Evolutionary conservation across 2,888 invertebrate species (phyloP), one percentile per base, ranked within the genome.

Genomic region (Zonitis immaculata): DNA sequence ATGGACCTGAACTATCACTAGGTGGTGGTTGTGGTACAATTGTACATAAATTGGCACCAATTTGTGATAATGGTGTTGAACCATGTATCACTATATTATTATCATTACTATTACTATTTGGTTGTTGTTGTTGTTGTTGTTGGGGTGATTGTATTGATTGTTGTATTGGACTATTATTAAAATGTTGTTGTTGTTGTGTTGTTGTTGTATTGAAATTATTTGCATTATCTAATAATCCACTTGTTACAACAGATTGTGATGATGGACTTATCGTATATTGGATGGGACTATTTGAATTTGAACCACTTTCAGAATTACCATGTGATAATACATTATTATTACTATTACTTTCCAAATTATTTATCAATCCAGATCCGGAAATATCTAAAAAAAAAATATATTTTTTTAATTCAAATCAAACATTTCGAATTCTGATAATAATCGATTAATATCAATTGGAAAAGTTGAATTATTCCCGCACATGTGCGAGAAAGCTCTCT

Each of bases 41-140:
- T 44, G 82, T 80, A 63, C 87, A 80, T 44, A 86, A 76, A 65
- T 84, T 85, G 53, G 87, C 85, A 51, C 92, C 92, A 64, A 93
- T 92, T 76, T 91, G 91, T 43, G 91, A 88, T 49, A 93, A 82
- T 1, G 93, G 91, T 48, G 92, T 92, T 62, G 89, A 89, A 32
- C 92, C 92, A 72, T 91, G 88, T 48, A 92, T 85, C 61, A 88
- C 80, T 25, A 79, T 69, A 1, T 61, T 65, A 42, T 70, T 69
- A 52, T 75, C 16, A 16, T 76, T 71, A 25, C 22, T 42, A 9
- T 42, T 18, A 43, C 8, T 25, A 6, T 14, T 14, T 14, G 32
- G 5, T 6, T 14, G 74, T 67, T 70, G 73, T 61, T 72, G 75
- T 60, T 69, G 71, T 65, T 70, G 45, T 6, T 26, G 44, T 25